Evolutionary conservation across 2,888 invertebrate species (phyloP).

Genomic region (Mimumesa dahlbomi): DNA sequence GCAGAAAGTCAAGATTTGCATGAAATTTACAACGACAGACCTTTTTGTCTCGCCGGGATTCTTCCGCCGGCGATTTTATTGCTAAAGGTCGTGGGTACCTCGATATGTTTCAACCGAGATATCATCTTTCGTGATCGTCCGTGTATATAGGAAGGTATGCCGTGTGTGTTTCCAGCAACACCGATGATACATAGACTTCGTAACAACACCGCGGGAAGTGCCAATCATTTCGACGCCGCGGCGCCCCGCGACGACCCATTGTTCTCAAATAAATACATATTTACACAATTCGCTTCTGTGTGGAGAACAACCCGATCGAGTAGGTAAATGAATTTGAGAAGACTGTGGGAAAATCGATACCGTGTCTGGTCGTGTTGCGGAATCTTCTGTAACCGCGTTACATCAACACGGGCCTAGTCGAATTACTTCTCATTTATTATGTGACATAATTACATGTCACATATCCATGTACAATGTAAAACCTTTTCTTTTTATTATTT

Average conservation of each 20-base stretch:
- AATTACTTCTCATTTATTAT: too few relatives aligned
- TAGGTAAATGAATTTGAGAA: slow-evolving; percentile 11
- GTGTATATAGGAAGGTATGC: slow-evolving; percentile 14
- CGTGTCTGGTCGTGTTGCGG: neutral
- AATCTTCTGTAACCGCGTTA: too few relatives aligned
- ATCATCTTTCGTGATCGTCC: slow-evolving; percentile 43
- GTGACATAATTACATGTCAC: too few relatives aligned
- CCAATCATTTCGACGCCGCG: slow-evolving; percentile 41
- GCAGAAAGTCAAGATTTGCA: slow-evolving; percentile 63
- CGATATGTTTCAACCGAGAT: slow-evolving; percentile 48
- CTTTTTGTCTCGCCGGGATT: slow-evolving; percentile 26
- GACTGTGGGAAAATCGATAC: slow-evolving; percentile 8
- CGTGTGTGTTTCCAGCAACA: too few relatives aligned
- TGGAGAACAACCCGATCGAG: too few relatives aligned
- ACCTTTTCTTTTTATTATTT: too few relatives aligned
- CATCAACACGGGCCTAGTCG: too few relatives aligned
- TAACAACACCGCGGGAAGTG: slow-evolving; percentile 35
- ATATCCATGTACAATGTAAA: too few relatives aligned
- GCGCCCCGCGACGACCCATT: slow-evolving; percentile 38
- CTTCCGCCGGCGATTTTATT: slow-evolving; percentile 43
- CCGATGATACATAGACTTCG: slow-evolving; percentile 19
- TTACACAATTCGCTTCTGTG: slow-evolving; percentile 25
- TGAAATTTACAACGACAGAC: slow-evolving; percentile 65
- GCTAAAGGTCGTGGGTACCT: slow-evolving; percentile 51
- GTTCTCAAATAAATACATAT: slow-evolving; percentile 44